These are phyloP conservation scores for Syngnathus typhle DNA, from an alignment of 2,113 vertebrate species.

Conservation along the genomic window DNA sequence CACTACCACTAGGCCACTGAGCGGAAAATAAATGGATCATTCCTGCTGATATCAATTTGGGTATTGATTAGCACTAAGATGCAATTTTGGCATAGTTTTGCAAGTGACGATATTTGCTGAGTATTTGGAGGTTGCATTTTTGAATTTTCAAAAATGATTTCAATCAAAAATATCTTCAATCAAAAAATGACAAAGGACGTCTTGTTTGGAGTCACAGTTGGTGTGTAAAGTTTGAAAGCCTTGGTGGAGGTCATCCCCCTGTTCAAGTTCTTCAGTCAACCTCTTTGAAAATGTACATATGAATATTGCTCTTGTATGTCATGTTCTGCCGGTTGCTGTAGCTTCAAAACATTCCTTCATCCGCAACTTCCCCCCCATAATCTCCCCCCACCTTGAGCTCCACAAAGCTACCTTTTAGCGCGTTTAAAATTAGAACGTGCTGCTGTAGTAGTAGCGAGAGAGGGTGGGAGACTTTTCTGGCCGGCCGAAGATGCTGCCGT, in stretches of 20 bases:
- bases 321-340: neutral
- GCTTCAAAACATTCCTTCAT: slow-evolving; percentile 21
- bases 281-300: neutral
- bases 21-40: too few species aligned
- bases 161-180: too few species aligned
- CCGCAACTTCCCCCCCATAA: slow-evolving; percentile 13
- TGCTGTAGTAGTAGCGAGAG: slow-evolving; percentile 28
- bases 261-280: neutral
- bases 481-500: slow-evolving; percentile 56
- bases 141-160: too few species aligned
- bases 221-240: neutral
- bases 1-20: too few species aligned
- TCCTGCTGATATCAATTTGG: too few species aligned
- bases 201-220: neutral
- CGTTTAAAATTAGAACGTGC: slow-evolving; percentile 72
- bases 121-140: too few species aligned
- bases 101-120: too few species aligned
- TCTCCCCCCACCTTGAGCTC: slow-evolving; percentile 32
- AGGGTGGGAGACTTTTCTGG: slow-evolving; percentile 18
- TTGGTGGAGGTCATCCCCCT: neutral
- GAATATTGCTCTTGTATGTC: slow-evolving; percentile 3
- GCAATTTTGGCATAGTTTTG: too few species aligned
- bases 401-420: slow-evolving; percentile 74
- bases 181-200: too few species aligned
- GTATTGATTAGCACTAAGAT: too few species aligned